Evolutionary conservation across 2,888 invertebrate genomes (phyloP).

Genomic region (Dynastes hyllus): DNA sequence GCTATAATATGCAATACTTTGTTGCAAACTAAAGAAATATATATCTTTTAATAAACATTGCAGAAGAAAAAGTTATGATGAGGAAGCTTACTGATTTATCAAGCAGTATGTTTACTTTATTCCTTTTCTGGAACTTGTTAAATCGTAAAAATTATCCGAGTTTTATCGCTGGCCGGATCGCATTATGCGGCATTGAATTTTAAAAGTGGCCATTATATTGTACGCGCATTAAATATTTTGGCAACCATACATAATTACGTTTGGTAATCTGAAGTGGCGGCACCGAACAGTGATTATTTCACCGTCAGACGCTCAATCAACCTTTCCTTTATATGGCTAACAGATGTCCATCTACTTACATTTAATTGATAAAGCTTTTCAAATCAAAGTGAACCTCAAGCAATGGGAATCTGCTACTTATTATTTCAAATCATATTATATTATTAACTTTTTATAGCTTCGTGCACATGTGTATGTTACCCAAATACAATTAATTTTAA

Average conservation of each 20-base stretch:
- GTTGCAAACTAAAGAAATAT: too few species aligned
- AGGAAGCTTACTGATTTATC: conserved; percentile 17
- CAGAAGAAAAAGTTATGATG: too few species aligned
- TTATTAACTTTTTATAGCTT: not conserved
- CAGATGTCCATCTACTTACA: conserved; percentile 17
- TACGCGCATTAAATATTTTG: conserved; percentile 41
- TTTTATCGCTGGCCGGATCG: conserved; percentile 9
- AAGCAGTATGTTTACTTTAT: conserved; percentile 18
- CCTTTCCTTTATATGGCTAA: conserved; percentile 39
- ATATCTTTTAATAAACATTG: too few species aligned
- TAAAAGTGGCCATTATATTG: conserved; percentile 20
- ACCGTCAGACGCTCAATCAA: conserved; percentile 32
- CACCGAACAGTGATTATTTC: conserved; percentile 20
- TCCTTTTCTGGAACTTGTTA: conserved; percentile 15
- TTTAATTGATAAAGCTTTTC: conserved; percentile 34
- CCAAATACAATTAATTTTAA: too few species aligned
- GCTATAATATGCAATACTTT: too few species aligned
- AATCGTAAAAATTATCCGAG: conserved; percentile 27
- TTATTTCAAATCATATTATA: conserved; percentile 9
- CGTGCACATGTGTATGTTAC: too few species aligned
- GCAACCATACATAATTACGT: conserved; percentile 36
- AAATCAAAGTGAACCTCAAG: conserved; percentile 13
- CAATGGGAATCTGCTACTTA: conserved; percentile 8
- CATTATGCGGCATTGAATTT: conserved; percentile 32
- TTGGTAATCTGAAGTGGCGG: conserved; percentile 24